phyloP scores from a whole-genome alignment of 2,888 invertebrate genomes.

The Stenchaetothrips biformis region DNA sequence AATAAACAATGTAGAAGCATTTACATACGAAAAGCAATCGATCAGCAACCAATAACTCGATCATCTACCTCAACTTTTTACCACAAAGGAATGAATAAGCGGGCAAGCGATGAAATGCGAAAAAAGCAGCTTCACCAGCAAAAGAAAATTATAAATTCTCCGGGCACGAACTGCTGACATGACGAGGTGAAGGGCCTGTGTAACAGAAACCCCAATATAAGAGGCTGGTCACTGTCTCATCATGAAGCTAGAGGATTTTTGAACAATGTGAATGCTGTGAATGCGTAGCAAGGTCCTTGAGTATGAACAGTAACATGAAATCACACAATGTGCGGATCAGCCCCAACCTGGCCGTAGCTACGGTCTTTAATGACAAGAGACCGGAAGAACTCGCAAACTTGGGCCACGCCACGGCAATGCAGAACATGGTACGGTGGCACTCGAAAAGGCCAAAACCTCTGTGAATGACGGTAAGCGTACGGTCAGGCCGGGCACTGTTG shows the following conservation, averaged over 20 bases:
- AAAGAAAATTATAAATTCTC: neutral
- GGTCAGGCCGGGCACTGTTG: neutral
- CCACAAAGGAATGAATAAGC: neutral
- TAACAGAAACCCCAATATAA: neutral
- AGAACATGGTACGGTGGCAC: no score
- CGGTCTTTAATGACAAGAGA: no score
- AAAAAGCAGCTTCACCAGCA: constrained; percentile 2
- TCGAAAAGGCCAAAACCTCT: no score
- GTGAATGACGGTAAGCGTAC: neutral
- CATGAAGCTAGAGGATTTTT: neutral
- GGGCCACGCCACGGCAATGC: no score
- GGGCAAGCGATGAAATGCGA: constrained; percentile 6
- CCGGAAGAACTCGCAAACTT: no score
- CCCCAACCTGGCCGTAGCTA: neutral
- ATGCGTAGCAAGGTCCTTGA: neutral
- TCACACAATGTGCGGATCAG: neutral
- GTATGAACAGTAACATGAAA: neutral
- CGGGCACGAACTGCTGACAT: neutral
- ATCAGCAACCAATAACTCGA: neutral
- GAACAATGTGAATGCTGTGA: neutral
- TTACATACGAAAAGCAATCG: neutral
- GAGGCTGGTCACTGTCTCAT: neutral
- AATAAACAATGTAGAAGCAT: neutral
- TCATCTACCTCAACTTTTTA: no score
- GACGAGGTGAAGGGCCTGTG: neutral